phyloP scores from a whole-genome alignment of 1,140 invertebrate genomes.

The Aphidius gifuensis region DNA sequence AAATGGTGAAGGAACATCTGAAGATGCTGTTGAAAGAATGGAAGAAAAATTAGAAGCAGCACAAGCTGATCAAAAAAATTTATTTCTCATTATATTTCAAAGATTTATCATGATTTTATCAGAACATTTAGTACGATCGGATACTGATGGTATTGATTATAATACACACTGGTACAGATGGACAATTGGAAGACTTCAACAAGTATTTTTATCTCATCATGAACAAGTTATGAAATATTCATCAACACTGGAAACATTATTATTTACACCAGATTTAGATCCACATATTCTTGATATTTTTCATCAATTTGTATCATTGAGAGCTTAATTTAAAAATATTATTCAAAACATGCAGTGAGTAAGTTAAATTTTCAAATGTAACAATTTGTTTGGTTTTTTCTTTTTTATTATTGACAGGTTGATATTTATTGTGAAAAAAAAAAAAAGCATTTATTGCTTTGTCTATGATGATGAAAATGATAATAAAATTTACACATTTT shows the following conservation, averaged over 20 bases:
- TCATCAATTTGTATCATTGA: constrained; percentile 89
- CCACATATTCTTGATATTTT: constrained; percentile 95
- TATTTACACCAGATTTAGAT: constrained; percentile 96
- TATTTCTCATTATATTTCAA: constrained; percentile 96
- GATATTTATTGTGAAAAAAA: constrained; percentile 2
- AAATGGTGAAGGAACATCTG: constrained; percentile 75
- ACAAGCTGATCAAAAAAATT: constrained; percentile 93
- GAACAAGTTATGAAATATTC: constrained; percentile 98
- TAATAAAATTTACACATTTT: not conserved
- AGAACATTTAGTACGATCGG: constrained; percentile 90
- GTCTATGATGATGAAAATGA: not conserved
- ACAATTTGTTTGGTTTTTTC: not conserved
- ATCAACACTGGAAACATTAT: constrained; percentile 86
- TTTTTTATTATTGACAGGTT: not conserved
- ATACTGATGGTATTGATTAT: constrained; percentile 88
- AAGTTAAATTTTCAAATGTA: not conserved
- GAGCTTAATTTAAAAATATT: constrained; percentile 52
- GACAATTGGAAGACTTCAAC: constrained; percentile 91
- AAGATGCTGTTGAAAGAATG: constrained; percentile 88
- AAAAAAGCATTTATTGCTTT: constrained; percentile 4
- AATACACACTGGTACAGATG: constrained; percentile 96
- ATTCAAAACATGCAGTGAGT: not conserved
- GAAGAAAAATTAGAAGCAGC: constrained; percentile 92
- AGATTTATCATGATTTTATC: constrained; percentile 97
- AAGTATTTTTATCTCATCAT: constrained; percentile 93